phyloP scores from a whole-genome alignment of 2,888 invertebrate genomes.

The Sacculina carcini region DNA sequence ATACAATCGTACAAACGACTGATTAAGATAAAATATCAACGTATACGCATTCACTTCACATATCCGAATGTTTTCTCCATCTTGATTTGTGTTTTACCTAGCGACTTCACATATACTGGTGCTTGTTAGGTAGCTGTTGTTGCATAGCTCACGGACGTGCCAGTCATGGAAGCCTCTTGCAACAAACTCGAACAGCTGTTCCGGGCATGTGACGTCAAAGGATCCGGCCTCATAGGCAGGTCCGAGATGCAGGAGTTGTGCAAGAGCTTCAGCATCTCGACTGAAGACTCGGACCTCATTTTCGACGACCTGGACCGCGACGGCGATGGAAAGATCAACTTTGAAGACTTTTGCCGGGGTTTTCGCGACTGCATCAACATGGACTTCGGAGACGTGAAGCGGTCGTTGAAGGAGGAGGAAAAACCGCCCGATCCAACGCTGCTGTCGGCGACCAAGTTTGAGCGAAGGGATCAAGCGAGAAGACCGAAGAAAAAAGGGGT shows the following conservation, averaged over 20 bases:
- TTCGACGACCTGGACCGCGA: constrained; percentile 27
- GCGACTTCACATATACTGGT: too few species aligned
- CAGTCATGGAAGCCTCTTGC: too few species aligned
- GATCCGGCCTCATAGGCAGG: constrained; percentile 23
- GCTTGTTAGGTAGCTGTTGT: too few species aligned
- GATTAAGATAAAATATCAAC: too few species aligned
- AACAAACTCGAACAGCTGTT: constrained; percentile 21
- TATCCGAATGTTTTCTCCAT: too few species aligned
- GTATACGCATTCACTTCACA: too few species aligned
- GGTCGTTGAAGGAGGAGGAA: constrained; percentile 5
- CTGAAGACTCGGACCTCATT: constrained; percentile 23
- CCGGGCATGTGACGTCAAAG: constrained; percentile 22
- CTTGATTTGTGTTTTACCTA: too few species aligned
- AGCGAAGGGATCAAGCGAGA: not conserved
- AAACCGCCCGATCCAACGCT: not conserved
- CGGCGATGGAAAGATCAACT: constrained; percentile 26
- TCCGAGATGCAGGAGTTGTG: constrained; percentile 25
- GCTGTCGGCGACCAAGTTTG: not conserved
- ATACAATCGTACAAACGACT: too few species aligned
- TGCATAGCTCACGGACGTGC: too few species aligned
- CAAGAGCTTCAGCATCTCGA: constrained; percentile 21
- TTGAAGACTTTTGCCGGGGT: constrained; percentile 26
- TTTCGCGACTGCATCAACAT: constrained; percentile 21
- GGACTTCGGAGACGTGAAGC: constrained; percentile 12
- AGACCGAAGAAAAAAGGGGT: constrained; percentile 10